Conservation (phyloP, 2,888 invertebrate genomes). For the Nomada fabriciana region DNA sequence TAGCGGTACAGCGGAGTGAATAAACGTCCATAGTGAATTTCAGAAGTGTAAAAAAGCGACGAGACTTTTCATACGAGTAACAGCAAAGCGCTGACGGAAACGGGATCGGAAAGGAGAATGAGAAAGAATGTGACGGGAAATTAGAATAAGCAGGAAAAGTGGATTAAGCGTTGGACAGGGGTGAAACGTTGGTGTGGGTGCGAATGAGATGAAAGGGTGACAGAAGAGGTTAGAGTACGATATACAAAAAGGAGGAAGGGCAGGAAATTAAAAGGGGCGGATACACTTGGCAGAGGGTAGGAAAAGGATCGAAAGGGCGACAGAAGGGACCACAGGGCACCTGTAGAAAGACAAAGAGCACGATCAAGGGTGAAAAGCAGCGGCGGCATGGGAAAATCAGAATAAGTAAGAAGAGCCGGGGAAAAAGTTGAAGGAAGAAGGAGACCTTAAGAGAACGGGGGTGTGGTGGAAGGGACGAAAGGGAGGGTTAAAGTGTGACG, state of each 20-base stretch:
- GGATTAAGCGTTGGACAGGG: conserved; percentile 8
- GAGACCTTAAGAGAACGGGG: neutral
- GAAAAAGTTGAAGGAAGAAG: neutral
- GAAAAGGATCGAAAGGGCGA: neutral
- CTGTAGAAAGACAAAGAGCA: no score
- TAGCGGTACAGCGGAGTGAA: no score
- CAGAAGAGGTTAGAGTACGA: neutral
- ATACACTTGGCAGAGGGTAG: neutral
- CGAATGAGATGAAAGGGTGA: neutral
- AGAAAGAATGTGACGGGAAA: conserved; percentile 12
- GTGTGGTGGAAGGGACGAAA: neutral
- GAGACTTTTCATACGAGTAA: no score
- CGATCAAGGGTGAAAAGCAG: neutral
- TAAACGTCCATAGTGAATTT: neutral
- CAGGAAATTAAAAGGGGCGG: neutral
- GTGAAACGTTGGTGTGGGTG: neutral
- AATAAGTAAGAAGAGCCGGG: neutral
- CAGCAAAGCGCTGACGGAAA: neutral
- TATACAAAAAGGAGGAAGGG: neutral
- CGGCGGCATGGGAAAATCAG: neutral
- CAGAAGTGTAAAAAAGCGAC: no score
- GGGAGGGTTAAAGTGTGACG: neutral
- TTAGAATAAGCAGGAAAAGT: conserved; percentile 33
- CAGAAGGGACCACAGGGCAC: no score
- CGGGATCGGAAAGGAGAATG: neutral